Evolutionary conservation across 2,888 invertebrate species (phyloP), one percentile per base, ranked within the genome.

Genomic region (Dryocosmus kuriphilus): DNA sequence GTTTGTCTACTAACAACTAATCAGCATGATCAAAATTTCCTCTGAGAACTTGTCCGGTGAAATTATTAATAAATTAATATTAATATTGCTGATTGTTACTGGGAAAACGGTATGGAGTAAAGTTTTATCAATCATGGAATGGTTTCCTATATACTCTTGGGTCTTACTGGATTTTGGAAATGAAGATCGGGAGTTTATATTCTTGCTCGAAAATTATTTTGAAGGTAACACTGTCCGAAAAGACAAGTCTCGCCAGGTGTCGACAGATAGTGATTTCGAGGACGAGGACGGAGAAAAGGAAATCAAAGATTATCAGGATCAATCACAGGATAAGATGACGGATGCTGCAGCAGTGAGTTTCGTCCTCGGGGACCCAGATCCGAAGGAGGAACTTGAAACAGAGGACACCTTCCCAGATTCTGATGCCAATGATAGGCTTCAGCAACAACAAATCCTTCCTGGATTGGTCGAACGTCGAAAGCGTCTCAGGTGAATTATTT

Each of bases 401-500:
- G 89, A 88, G 79, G 91, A 91, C 84, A 91, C 87, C 78, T 91
- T 91, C 79, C 91, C 91, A 24, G 82, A 82, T 63, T 30, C 71
- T 30, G 87, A 87, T 8, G 85, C 84, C 63, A 82, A 83, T 79
- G 86, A 89, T 79, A 79, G 73, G 32, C 76, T 78, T 63, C 88
- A 88, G 71, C 89, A 86, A 78, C 87, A 86, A 73, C 84, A 83
- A 77, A 67, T 82, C 65, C 74, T 86, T 76, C 88, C 89, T 27
- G 92, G 92, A 79, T 87, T 92, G 79, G 89, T 90, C 75, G 93
- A 93, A 83, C 91, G 92, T 62, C 91, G 92, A 51, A 92, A 89
- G 85, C 90, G 92, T 76, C 92, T 93, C 87, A 92, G 92, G 93
- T 92, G 90, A 88, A 88, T 79, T 55, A 71, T n/a, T 60, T 79